Conservation (phyloP, 2,888 invertebrate species). For the Pyrrhosoma nymphula region DNA sequence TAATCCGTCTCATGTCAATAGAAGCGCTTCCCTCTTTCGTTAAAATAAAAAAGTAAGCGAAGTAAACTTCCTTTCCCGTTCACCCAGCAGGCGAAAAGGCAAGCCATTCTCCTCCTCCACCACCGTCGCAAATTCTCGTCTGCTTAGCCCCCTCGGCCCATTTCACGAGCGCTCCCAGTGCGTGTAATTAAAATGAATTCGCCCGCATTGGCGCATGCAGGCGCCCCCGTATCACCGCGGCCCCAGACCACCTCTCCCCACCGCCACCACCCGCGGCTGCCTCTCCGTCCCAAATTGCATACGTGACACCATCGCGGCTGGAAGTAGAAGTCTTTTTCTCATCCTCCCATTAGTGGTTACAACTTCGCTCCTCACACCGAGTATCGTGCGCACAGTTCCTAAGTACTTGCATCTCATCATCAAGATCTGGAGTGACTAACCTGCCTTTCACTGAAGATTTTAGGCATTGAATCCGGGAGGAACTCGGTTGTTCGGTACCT, state of each 20-base stretch:
- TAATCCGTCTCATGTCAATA: too few relatives aligned
- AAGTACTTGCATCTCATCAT: not conserved
- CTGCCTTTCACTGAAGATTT: not conserved
- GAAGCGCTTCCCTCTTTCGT: too few relatives aligned
- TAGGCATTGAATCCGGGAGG: not conserved
- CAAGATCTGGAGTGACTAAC: not conserved
- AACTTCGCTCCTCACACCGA: not conserved
- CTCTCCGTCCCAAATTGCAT: not conserved
- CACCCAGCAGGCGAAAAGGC: not conserved
- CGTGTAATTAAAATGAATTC: conserved; percentile 64
- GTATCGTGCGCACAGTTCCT: not conserved
- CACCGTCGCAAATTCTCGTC: not conserved
- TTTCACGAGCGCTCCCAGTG: not conserved
- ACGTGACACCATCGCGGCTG: not conserved
- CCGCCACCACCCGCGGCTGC: not conserved
- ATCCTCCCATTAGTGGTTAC: not conserved
- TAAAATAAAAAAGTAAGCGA: not conserved
- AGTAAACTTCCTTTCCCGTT: not conserved
- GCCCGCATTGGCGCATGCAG: conserved; percentile 26
- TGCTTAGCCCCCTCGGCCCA: conserved; percentile 24
- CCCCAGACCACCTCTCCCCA: not conserved
- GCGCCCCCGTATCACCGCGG: not conserved
- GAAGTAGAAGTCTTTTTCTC: not conserved
- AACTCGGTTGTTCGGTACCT: not conserved
- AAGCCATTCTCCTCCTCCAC: not conserved